Evolutionary conservation across 2,797 vertebrate genomes (phyloP), one percentile per base, ranked within the genome.

Genomic region (Ptychobarbus kaznakovi): DNA sequence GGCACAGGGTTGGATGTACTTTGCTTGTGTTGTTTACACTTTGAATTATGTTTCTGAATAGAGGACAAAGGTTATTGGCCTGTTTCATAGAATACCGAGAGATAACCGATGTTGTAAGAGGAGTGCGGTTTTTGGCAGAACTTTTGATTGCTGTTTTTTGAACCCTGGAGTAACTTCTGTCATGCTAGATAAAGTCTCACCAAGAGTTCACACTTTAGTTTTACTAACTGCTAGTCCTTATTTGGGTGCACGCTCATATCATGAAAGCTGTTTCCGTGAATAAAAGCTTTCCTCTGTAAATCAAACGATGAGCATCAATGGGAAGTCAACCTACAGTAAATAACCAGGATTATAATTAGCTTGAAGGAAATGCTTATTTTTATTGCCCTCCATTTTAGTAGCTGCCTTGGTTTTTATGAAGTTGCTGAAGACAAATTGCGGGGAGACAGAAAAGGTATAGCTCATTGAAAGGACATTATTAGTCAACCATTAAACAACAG

Each of bases 401-500:
- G 85, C 90, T 90, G 90, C 90, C 92, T 94, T 18, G 25, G 22
- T 56, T 35, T 66, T 79, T 93, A 93, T 93, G 93, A 93, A 92
- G 90, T 85, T 87, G 86, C 90, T 80, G 87, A 87, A 89, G 85
- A 86, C 81, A 81, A 88, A 93, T 90, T 51, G 86, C 85, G 79
- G 87, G 91, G 89, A 86, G 88, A 70, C 73, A 49, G 83, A 66
- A 81, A 72, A 87, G 89, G 92, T 92, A 87, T 90, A 88, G 90
- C 89, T 90, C 89, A 87, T 88, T 92, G 90, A 92, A 93, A 92
- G 92, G 90, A 92, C 92, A 90, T 90, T 93, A 89, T 92, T 91
- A 88, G 89, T 91, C 92, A 93, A 92, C 92, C 93, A 93, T 94
- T 94, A 94, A 94, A 93, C 93, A 93, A 92, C 92, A 91, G 86